Conservation (phyloP, 1,140 invertebrate species). For the Lucilia sericata region DNA sequence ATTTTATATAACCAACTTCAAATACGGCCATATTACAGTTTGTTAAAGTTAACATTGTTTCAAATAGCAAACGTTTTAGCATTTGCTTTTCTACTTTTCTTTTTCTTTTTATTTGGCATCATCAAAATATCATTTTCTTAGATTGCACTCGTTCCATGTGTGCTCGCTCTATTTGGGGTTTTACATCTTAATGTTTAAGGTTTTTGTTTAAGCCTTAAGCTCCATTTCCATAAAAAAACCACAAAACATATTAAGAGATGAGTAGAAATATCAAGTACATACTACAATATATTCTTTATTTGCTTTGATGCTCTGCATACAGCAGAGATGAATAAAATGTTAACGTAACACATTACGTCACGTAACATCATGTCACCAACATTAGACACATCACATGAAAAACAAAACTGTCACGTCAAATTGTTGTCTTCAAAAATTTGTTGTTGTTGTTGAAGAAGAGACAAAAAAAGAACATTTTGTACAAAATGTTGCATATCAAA, state of each 20-base stretch:
- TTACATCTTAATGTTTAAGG: background rate
- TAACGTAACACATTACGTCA: slow-evolving; percentile 42
- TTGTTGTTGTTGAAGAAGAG: background rate
- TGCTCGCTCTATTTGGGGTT: background rate
- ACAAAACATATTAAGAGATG: slow-evolving; percentile 13
- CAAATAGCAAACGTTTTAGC: background rate
- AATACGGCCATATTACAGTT: background rate
- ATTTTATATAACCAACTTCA: slow-evolving; percentile 2
- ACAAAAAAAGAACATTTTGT: background rate
- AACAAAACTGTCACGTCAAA: slow-evolving; percentile 40
- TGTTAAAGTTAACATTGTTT: background rate
- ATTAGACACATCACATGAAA: slow-evolving; percentile 31
- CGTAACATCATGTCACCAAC: slow-evolving; percentile 37
- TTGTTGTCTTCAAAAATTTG: slow-evolving; percentile 21
- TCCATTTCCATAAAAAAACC: background rate
- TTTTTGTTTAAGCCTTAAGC: no score
- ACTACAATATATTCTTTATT: background rate
- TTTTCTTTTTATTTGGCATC: background rate
- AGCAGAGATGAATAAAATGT: slow-evolving; percentile 10
- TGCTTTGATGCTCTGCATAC: background rate
- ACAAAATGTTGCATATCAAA: slow-evolving; percentile 21
- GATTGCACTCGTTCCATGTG: background rate
- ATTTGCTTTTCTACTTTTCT: background rate
- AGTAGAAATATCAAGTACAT: background rate
- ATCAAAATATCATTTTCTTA: slow-evolving; percentile 27